Conservation (phyloP, 1,140 invertebrate genomes). For the Tetramorium simillimum region DNA sequence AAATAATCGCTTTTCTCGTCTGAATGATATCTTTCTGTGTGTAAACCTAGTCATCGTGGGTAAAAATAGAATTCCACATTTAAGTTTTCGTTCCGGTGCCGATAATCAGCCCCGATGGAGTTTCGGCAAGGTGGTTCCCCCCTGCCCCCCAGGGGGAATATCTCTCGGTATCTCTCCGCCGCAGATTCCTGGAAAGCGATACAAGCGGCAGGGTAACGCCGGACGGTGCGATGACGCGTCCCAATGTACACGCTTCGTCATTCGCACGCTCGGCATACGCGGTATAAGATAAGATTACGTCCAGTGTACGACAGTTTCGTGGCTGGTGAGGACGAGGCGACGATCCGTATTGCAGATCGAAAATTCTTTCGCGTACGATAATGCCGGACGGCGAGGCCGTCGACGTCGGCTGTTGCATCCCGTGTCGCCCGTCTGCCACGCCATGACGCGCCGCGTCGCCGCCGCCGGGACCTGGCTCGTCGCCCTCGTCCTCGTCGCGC, state of each 20-base stretch:
- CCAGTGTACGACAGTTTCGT: slow-evolving; percentile 32
- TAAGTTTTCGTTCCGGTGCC: too few species aligned
- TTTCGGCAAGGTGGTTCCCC: not conserved
- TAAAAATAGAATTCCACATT: too few species aligned
- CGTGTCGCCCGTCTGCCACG: not conserved
- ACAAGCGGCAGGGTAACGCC: not conserved
- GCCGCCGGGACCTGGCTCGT: not conserved
- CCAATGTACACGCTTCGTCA: slow-evolving; percentile 33
- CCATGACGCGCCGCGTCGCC: slow-evolving; percentile 23
- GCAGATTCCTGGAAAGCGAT: not conserved
- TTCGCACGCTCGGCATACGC: not conserved
- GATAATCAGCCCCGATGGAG: not conserved
- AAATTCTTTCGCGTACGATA: not conserved
- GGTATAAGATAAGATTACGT: slow-evolving; percentile 67
- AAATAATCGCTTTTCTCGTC: too few species aligned
- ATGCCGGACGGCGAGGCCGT: not conserved
- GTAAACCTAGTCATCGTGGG: too few species aligned
- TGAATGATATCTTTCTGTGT: too few species aligned
- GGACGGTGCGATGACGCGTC: slow-evolving; percentile 40
- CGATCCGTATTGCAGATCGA: slow-evolving; percentile 35
- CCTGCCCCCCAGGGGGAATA: not conserved
- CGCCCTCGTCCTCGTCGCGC: slow-evolving; percentile 36
- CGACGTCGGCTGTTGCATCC: not conserved
- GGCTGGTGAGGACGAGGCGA: not conserved
- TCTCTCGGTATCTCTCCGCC: not conserved